These are phyloP conservation scores for Protobothrops flavoviridis DNA, from an alignment of 2,113 vertebrate species.

Conservation along the genomic window DNA sequence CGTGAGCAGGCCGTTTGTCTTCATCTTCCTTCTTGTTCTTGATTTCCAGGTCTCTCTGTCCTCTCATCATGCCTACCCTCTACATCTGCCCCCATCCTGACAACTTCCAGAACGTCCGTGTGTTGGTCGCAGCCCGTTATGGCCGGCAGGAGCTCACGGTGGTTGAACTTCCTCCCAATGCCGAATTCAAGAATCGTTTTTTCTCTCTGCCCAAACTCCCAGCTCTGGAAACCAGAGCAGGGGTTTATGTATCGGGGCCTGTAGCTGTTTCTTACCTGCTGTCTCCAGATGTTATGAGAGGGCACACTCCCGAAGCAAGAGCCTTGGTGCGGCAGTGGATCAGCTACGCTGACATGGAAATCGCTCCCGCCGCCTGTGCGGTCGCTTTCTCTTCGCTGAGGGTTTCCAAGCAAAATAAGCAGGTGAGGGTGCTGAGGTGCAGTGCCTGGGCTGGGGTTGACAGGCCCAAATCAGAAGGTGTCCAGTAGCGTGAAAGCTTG, in stretches of 20 bases:
- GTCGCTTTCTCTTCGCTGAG: slow-evolving; percentile 78
- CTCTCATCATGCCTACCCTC: slow-evolving; percentile 76
- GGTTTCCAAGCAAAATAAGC: slow-evolving; percentile 68
- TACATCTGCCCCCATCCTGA: slow-evolving; percentile 82
- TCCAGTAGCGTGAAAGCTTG: background rate
- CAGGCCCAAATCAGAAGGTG: background rate
- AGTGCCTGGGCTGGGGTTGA: background rate
- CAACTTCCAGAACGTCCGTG: slow-evolving; percentile 81
- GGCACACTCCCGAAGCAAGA: slow-evolving; percentile 59
- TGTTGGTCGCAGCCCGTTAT: slow-evolving; percentile 78
- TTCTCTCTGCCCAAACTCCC: slow-evolving; percentile 70
- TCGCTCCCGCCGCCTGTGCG: slow-evolving; percentile 78
- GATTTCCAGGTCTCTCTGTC: background rate
- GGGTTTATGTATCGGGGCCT: slow-evolving; percentile 73
- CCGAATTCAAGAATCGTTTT: slow-evolving; percentile 39
- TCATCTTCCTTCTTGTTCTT: background rate
- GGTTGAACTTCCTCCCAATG: slow-evolving; percentile 12
- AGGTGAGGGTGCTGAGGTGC: slow-evolving; percentile 59
- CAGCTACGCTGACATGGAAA: slow-evolving; percentile 82
- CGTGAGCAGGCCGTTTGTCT: background rate
- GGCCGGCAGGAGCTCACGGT: slow-evolving; percentile 47
- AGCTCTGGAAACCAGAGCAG: slow-evolving; percentile 64
- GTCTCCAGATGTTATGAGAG: slow-evolving; percentile 70
- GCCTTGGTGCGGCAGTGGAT: slow-evolving; percentile 86
- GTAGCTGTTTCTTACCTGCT: slow-evolving; percentile 81